A percentile compares a stretch with the other conserved stretches of the same genome.
phyloP scores from a whole-genome alignment of 2,888 invertebrate genomes.

The Drosophila mulleri region DNA sequence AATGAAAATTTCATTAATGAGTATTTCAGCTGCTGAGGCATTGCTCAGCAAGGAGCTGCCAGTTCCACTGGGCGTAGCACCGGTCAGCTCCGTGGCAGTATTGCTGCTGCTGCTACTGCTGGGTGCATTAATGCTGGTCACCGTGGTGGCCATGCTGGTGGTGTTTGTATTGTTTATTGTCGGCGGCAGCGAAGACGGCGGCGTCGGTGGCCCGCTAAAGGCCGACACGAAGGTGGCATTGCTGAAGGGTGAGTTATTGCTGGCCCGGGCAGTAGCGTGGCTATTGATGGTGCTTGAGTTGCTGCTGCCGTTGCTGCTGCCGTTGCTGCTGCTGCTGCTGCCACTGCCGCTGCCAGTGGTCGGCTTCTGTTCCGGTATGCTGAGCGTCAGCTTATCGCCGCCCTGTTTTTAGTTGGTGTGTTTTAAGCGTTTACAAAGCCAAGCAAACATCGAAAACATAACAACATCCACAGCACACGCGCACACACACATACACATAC shows the following conservation, averaged over 20 bases:
- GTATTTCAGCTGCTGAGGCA: slow-evolving; percentile 83
- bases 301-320: slow-evolving; percentile 58
- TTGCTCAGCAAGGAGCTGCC: slow-evolving; percentile 68
- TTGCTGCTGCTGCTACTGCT: slow-evolving; percentile 40
- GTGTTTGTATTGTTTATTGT: slow-evolving; percentile 59
- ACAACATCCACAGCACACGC: slow-evolving; percentile 20
- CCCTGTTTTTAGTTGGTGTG: slow-evolving; percentile 86
- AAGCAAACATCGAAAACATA: slow-evolving; percentile 33
- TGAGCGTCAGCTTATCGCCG: slow-evolving; percentile 89
- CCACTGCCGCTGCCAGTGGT: slow-evolving; percentile 63
- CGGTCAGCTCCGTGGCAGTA: slow-evolving; percentile 42
- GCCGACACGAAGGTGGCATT: slow-evolving; percentile 82
- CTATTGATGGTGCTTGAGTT: slow-evolving; percentile 53
- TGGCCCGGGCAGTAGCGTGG: slow-evolving; percentile 34
- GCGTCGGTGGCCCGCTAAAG: slow-evolving; percentile 65
- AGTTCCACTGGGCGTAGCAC: slow-evolving; percentile 28
- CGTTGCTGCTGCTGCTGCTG: slow-evolving; percentile 62
- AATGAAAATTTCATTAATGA: slow-evolving; percentile 84
- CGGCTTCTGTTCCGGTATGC: slow-evolving; percentile 87
- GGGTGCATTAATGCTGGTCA: slow-evolving; percentile 65
- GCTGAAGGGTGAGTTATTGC: slow-evolving; percentile 61
- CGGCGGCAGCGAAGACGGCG: slow-evolving; percentile 61
- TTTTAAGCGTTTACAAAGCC: slow-evolving; percentile 39
- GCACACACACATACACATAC: slow-evolving; percentile 43
- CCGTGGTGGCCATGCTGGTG: slow-evolving; percentile 55